These are phyloP conservation scores for Porites rus DNA, from an alignment of 92 coral and sea anemone species.

Conservation along the genomic window DNA sequence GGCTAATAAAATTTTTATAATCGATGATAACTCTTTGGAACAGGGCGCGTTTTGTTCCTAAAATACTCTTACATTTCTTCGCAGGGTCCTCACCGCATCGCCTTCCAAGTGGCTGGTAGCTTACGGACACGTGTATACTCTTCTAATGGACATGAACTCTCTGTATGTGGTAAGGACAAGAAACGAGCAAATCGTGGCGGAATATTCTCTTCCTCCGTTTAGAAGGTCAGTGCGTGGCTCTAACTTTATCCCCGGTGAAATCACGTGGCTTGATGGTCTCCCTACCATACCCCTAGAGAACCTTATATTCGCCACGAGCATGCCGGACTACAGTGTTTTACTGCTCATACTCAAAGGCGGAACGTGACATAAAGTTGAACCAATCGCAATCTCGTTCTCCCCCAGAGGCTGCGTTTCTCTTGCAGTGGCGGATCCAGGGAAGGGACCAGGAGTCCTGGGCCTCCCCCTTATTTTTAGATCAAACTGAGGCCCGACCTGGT, in stretches of 20 bases:
- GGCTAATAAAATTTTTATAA: too few species aligned
- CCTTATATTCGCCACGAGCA: slow-evolving; percentile 85
- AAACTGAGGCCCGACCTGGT: too few species aligned
- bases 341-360: slow-evolving; percentile 72
- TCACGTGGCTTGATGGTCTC: slow-evolving; percentile 74
- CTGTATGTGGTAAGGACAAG: slow-evolving; percentile 76
- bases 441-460: too few species aligned
- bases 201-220: slow-evolving; percentile 77
- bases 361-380: slow-evolving; percentile 49
- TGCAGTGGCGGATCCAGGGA: too few species aligned
- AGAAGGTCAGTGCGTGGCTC: slow-evolving; percentile 86
- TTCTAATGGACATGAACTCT: slow-evolving; percentile 76
- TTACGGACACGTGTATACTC: slow-evolving; percentile 80
- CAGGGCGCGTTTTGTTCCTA: neutral
- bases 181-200: slow-evolving; percentile 76
- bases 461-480: too few species aligned
- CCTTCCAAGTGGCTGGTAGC: slow-evolving; percentile 92
- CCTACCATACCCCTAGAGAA: slow-evolving; percentile 47
- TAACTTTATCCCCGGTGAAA: slow-evolving; percentile 81
- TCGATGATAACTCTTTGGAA: too few species aligned
- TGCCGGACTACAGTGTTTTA: slow-evolving; percentile 90
- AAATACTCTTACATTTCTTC: slow-evolving; percentile 17
- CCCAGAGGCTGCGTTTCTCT: too few species aligned
- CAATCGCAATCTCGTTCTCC: neutral
- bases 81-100: slow-evolving; percentile 72